These are phyloP conservation scores for Percopsis transmontana DNA, from an alignment of 2,113 vertebrate species.

Conservation along the genomic window DNA sequence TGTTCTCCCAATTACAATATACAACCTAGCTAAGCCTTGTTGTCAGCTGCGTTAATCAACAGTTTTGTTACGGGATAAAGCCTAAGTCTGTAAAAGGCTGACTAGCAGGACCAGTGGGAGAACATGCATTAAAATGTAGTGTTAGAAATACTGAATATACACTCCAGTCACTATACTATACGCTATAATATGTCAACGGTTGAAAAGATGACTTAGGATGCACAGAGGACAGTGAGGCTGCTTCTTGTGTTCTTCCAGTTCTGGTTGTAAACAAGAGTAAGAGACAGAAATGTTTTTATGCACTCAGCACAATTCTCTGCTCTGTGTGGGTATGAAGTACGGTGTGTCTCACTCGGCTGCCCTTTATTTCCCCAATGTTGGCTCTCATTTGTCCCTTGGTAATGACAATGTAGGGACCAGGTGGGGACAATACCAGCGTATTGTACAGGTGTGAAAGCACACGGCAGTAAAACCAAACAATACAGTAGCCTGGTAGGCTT, in stretches of 20 bases:
- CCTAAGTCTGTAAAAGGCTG: too few relatives aligned
- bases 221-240: not conserved
- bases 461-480: slow-evolving; percentile 59
- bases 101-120: too few relatives aligned
- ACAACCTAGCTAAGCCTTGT: not conserved
- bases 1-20: not conserved
- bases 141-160: too few relatives aligned
- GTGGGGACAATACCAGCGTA: slow-evolving; percentile 45
- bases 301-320: slow-evolving; percentile 62
- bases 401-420: slow-evolving; percentile 49
- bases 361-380: slow-evolving; percentile 46
- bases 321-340: slow-evolving; percentile 41
- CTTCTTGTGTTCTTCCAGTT: slow-evolving; percentile 11
- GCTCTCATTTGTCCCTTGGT: slow-evolving; percentile 62
- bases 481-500: slow-evolving; percentile 56
- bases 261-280: slow-evolving; percentile 12
- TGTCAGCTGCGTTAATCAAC: too few relatives aligned
- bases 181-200: too few relatives aligned
- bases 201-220: too few relatives aligned
- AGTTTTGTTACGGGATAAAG: too few relatives aligned
- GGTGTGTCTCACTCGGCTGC: slow-evolving; percentile 19
- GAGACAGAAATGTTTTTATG: slow-evolving; percentile 42
- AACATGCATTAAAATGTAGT: too few relatives aligned
- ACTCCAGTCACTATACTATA: too few relatives aligned
- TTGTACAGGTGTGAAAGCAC: slow-evolving; percentile 61